Percentiles rank a stretch among this genome's conserved stretches.
phyloP scores from a whole-genome alignment of 2,113 vertebrate species.

The Apaloderma vittatum region DNA sequence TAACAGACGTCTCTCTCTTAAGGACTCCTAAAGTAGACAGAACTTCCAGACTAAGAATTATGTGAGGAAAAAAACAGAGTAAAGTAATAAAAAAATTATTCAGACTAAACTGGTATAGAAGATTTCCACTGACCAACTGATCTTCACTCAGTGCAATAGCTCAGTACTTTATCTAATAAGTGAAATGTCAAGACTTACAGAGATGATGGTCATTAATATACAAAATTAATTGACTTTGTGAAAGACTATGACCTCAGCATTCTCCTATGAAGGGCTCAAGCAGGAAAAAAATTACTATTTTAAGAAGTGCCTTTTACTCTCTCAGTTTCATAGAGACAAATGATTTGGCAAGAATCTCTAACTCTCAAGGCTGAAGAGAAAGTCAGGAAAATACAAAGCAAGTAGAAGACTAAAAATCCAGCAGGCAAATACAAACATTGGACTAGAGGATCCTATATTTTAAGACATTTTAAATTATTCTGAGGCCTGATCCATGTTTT shows the following conservation, averaged over 20 bases:
- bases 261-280: neutral
- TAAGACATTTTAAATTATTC: neutral
- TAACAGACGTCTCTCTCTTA: slow-evolving; percentile 51
- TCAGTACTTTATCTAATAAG: neutral
- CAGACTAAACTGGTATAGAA: neutral
- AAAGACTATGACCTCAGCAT: neutral
- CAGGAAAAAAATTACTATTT: slow-evolving; percentile 17
- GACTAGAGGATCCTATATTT: neutral
- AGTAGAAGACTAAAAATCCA: neutral
- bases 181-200: neutral
- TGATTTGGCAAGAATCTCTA: neutral
- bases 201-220: neutral
- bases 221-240: neutral
- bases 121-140: neutral
- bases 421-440: neutral
- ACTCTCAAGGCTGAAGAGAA: neutral
- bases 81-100: slow-evolving; percentile 26
- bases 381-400: neutral
- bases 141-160: neutral
- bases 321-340: neutral
- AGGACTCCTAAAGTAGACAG: slow-evolving; percentile 51
- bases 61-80: slow-evolving; percentile 9
- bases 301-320: slow-evolving; percentile 20
- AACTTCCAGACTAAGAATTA: slow-evolving; percentile 53
- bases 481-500: neutral